Conservation (phyloP, 2,797 vertebrate species). For the Bryconaethiops microstoma region DNA sequence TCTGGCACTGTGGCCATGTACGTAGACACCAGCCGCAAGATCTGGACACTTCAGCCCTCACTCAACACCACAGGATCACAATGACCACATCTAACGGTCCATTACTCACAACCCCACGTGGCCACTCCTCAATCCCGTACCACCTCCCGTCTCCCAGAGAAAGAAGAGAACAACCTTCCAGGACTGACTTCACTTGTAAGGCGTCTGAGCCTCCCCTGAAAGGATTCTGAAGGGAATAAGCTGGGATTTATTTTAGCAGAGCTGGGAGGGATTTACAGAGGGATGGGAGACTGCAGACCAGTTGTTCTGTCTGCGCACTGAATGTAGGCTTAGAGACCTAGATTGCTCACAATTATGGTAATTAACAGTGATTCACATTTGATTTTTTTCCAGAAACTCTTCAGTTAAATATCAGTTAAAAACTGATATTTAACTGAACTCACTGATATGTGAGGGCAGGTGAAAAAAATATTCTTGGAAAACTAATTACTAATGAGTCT, state of each 20-base stretch:
- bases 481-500: too few species aligned
- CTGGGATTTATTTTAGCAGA: constrained; percentile 40
- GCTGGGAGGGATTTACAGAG: constrained; percentile 35
- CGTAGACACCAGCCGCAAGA: constrained; percentile 26
- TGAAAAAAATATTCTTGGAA: too few species aligned
- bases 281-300: neutral
- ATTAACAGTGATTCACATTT: too few species aligned
- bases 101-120: constrained; percentile 51
- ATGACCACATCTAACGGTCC: constrained; percentile 38
- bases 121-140: constrained; percentile 23
- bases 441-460: too few species aligned
- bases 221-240: constrained; percentile 44
- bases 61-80: neutral
- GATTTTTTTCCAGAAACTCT: too few species aligned
- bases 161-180: constrained; percentile 25
- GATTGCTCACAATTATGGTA: neutral
- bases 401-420: too few species aligned
- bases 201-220: constrained; percentile 33
- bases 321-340: neutral
- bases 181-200: constrained; percentile 38
- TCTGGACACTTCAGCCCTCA: constrained; percentile 1
- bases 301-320: neutral
- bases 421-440: too few species aligned
- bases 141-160: neutral
- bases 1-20: neutral